These are phyloP conservation scores for Hololepta plana DNA, from an alignment of 2,888 invertebrate species.

Conservation along the genomic window DNA sequence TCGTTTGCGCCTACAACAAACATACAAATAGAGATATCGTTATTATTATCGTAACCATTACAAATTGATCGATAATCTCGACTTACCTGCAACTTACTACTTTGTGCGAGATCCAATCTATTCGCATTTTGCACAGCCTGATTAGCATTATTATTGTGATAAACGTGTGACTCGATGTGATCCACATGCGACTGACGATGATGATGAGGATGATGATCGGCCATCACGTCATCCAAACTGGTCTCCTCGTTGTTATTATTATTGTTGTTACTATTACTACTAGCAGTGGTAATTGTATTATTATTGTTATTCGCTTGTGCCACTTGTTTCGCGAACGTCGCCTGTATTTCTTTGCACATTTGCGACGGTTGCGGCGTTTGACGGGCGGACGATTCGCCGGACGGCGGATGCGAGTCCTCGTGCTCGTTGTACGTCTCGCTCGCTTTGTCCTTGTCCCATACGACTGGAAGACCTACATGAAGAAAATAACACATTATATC, in stretches of 20 bases:
- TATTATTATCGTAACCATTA: slow-evolving; percentile 1
- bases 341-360: slow-evolving; percentile 23
- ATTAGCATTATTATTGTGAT: slow-evolving; percentile 10
- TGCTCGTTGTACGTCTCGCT: slow-evolving; percentile 24
- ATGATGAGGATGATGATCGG: no score
- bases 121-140: slow-evolving; percentile 14
- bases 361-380: slow-evolving; percentile 30
- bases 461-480: not conserved
- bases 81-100: slow-evolving; percentile 25
- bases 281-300: no score
- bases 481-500: slow-evolving; percentile 3
- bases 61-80: slow-evolving; percentile 2
- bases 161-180: slow-evolving; percentile 7
- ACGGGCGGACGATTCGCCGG: slow-evolving; percentile 29
- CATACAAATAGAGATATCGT: slow-evolving; percentile 2
- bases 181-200: no score
- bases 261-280: not conserved
- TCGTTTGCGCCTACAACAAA: slow-evolving; percentile 21
- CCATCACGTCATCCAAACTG: no score
- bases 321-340: slow-evolving; percentile 20
- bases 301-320: no score
- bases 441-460: slow-evolving; percentile 20
- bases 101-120: slow-evolving; percentile 20
- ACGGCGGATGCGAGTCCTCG: slow-evolving; percentile 24
- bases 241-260: no score